A percentile compares a stretch with the other conserved stretches of the same genome.
Conservation (phyloP, 2,113 vertebrate genomes). For the Colius striatus region DNA sequence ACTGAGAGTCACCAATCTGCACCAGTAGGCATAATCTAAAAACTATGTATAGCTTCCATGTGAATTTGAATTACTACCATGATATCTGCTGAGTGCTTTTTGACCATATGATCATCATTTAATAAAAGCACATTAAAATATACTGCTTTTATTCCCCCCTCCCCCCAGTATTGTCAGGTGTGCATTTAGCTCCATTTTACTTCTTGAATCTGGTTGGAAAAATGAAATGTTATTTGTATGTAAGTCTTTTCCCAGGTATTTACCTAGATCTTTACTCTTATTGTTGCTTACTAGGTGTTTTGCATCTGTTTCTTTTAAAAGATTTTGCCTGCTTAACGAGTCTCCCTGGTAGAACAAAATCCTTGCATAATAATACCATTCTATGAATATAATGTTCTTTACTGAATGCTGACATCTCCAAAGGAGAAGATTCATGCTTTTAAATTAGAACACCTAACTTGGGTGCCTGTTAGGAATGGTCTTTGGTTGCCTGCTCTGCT, state of each 20-base stretch:
- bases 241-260: not conserved
- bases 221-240: not conserved
- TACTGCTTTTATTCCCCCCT: not conserved
- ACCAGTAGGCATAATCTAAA: not conserved
- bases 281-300: not conserved
- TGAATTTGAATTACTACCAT: not conserved
- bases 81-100: not conserved
- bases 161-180: accelerated
- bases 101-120: not conserved
- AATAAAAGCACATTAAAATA: not conserved
- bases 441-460: not conserved
- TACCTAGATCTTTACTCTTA: not conserved
- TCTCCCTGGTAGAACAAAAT: not conserved
- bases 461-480: not conserved
- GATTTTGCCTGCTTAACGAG: not conserved
- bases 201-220: not conserved
- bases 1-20: not conserved
- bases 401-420: not conserved
- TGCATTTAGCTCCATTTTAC: not conserved
- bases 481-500: not conserved
- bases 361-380: accelerated
- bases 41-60: not conserved
- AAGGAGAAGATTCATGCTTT: not conserved
- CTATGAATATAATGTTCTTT: not conserved
- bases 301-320: not conserved